phyloP scores from a whole-genome alignment of 2,797 vertebrate species.

The Oreochromis mossambicus region DNA sequence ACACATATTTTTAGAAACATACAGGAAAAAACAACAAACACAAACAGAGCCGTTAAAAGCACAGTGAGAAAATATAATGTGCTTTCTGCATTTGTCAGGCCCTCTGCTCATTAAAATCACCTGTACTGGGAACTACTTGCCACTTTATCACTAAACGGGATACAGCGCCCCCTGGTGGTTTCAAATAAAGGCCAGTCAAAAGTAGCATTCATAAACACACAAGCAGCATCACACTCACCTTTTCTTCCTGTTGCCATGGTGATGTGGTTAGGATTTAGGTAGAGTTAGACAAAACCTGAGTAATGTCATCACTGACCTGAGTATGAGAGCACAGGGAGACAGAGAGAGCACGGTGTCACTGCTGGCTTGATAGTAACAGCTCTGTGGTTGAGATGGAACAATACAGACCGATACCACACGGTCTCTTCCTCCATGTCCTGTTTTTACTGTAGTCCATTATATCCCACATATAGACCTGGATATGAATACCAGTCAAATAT shows the following conservation, averaged over 20 bases:
- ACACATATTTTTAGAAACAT: neutral
- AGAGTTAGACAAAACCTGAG: neutral
- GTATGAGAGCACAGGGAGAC: neutral
- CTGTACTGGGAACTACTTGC: neutral
- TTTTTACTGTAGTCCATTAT: neutral
- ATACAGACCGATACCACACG: neutral
- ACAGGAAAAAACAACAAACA: neutral
- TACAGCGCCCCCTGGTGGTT: neutral
- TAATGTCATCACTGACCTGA: constrained; percentile 48
- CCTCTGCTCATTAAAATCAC: neutral
- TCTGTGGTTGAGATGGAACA: neutral
- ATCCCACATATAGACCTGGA: neutral
- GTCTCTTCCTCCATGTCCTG: neutral
- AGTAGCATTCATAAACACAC: neutral
- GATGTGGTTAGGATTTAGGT: constrained; percentile 14
- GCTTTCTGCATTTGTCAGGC: neutral
- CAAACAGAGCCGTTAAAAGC: neutral
- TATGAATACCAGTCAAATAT: neutral
- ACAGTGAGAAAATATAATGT: neutral
- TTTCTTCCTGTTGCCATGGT: constrained; percentile 66
- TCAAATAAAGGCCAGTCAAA: neutral
- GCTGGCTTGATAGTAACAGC: neutral
- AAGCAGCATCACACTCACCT: constrained; percentile 20
- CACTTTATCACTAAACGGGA: neutral
- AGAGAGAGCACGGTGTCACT: neutral